These are phyloP conservation scores for Emmelina monodactyla DNA, from an alignment of 2,888 invertebrate species.

Conservation along the genomic window DNA sequence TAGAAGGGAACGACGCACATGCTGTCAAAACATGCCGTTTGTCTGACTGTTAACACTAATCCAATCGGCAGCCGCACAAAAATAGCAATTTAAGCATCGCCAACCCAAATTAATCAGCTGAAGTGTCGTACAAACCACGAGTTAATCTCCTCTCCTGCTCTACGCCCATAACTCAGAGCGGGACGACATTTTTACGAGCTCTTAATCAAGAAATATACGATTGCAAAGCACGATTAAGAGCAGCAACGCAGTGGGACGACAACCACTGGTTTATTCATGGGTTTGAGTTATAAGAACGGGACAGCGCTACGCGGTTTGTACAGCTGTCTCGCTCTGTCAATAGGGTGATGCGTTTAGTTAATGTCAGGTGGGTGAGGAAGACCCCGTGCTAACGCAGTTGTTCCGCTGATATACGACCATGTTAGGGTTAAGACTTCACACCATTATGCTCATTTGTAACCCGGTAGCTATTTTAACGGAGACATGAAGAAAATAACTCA, in stretches of 20 bases:
- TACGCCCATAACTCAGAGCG: slow-evolving; percentile 25
- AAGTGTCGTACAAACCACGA: slow-evolving; percentile 18
- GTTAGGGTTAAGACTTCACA: slow-evolving; percentile 11
- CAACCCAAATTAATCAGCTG: neutral
- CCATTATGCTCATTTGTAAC: slow-evolving; percentile 1
- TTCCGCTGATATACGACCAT: slow-evolving; percentile 32
- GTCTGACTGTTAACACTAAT: too few species aligned
- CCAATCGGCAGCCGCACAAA: too few species aligned
- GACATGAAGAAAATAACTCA: too few species aligned
- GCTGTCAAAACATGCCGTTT: too few species aligned
- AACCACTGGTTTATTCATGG: neutral
- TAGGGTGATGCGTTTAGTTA: slow-evolving; percentile 3
- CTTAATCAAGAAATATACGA: slow-evolving; percentile 59
- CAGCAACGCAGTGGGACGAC: slow-evolving; percentile 28
- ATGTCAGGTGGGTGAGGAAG: neutral
- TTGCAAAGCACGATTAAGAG: slow-evolving; percentile 48
- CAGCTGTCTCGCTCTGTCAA: slow-evolving; percentile 10
- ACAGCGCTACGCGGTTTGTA: slow-evolving; percentile 5
- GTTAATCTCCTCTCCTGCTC: slow-evolving; percentile 34
- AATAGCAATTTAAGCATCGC: neutral
- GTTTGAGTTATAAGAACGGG: slow-evolving; percentile 1
- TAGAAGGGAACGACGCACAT: too few species aligned
- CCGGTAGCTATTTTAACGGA: neutral
- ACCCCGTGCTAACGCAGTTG: slow-evolving; percentile 49
- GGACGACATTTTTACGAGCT: slow-evolving; percentile 56